Conservation (phyloP, 2,113 vertebrate genomes). For the Ageneiosus marmoratus region DNA sequence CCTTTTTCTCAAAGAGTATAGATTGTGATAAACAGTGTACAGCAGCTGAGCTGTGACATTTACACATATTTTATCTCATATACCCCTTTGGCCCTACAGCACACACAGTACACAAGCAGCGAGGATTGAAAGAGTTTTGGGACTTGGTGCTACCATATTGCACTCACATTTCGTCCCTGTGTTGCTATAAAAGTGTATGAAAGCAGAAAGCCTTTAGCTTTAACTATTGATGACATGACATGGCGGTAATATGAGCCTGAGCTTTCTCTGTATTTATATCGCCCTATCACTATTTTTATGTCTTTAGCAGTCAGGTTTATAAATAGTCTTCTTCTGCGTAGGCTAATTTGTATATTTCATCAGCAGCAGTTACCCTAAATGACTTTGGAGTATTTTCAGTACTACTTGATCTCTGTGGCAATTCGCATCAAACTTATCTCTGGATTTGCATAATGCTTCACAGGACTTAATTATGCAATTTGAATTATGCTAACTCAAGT, state of each 20-base stretch:
- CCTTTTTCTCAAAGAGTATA: constrained; percentile 22
- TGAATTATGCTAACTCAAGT: constrained; percentile 50
- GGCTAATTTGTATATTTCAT: constrained; percentile 17
- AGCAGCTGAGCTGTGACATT: constrained; percentile 13
- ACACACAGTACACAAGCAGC: constrained; percentile 31
- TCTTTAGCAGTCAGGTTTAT: background rate
- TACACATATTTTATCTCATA: constrained; percentile 19
- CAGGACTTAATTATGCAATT: constrained; percentile 52
- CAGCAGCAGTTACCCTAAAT: constrained; percentile 20
- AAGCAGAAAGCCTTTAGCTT: background rate
- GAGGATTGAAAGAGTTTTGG: constrained; percentile 25
- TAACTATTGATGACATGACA: background rate
- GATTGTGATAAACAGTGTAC: constrained; percentile 25
- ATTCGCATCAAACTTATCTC: constrained; percentile 26
- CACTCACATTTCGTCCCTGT: background rate
- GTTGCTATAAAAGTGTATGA: too few relatives aligned
- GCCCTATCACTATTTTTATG: background rate
- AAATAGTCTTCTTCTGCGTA: constrained; percentile 1
- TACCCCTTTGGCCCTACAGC: constrained; percentile 18
- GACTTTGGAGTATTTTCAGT: constrained; percentile 10
- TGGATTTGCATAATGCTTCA: constrained; percentile 50
- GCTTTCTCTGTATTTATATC: background rate
- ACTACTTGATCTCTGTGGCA: constrained; percentile 30
- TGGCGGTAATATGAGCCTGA: background rate
- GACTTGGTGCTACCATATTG: constrained; percentile 35